These are phyloP conservation scores for Gambusia holbrooki DNA, from an alignment of 2,113 vertebrate species.

Conservation along the genomic window DNA sequence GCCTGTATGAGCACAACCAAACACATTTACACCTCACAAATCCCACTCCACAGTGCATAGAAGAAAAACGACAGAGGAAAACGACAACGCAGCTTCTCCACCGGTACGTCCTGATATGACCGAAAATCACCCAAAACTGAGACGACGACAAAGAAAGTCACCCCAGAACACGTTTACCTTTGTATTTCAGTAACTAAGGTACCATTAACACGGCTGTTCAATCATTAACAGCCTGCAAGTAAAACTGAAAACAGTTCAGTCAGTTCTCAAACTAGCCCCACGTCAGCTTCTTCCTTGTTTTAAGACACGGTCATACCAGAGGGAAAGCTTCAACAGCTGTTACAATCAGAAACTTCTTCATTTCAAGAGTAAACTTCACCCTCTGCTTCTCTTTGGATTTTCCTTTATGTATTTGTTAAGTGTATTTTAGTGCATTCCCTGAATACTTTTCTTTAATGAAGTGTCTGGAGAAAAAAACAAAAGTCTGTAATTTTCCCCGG, in stretches of 20 bases:
- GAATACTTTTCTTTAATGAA: conserved; percentile 57
- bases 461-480: conserved; percentile 23
- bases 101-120: background rate
- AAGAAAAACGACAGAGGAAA: conserved; percentile 48
- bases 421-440: conserved; percentile 69
- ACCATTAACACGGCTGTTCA: conserved; percentile 1
- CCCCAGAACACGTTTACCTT: background rate
- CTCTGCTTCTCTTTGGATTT: conserved; percentile 61
- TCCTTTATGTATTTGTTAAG: conserved; percentile 39
- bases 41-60: conserved; percentile 77
- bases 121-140: background rate
- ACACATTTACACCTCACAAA: conserved; percentile 45
- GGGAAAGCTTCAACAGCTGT: conserved; percentile 28
- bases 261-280: background rate
- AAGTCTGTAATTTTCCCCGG: conserved; percentile 42
- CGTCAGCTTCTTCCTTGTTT: conserved; percentile 12
- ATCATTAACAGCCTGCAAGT: background rate
- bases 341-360: conserved; percentile 51
- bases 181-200: conserved; percentile 11
- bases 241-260: conserved; percentile 19
- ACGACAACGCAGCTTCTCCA: conserved; percentile 26
- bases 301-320: conserved; percentile 41
- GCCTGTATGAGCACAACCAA: conserved; percentile 48
- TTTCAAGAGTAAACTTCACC: conserved; percentile 30
- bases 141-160: conserved; percentile 2